Conservation (phyloP, 2,888 invertebrate species). For the Xestia sexstrigata region DNA sequence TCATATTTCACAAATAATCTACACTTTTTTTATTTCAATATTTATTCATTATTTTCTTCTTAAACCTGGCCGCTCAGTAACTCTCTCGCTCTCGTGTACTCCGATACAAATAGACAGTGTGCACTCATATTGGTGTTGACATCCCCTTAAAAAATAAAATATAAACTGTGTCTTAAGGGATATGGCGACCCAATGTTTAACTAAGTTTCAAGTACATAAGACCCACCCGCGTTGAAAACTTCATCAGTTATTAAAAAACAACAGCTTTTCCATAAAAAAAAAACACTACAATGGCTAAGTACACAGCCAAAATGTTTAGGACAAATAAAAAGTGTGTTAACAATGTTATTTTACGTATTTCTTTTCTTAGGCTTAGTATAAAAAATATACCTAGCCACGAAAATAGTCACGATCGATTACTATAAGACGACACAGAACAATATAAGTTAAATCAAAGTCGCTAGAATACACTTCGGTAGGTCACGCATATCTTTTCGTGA, state of each 20-base stretch:
- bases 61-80: too few species aligned
- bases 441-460: slow-evolving; percentile 18
- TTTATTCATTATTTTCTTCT: too few species aligned
- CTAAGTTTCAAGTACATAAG: neutral
- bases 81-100: too few species aligned
- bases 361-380: neutral
- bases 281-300: neutral
- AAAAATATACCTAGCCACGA: neutral
- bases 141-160: too few species aligned
- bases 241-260: neutral
- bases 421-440: slow-evolving; percentile 15
- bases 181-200: neutral
- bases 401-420: slow-evolving; percentile 13
- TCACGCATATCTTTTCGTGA: slow-evolving; percentile 39
- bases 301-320: neutral
- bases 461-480: slow-evolving; percentile 10
- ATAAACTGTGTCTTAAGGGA: too few species aligned
- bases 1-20: too few species aligned
- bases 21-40: too few species aligned
- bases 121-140: too few species aligned
- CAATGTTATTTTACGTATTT: neutral
- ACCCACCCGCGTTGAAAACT: neutral
- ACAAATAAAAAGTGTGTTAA: neutral
- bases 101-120: too few species aligned
- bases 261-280: neutral